Evolutionary conservation across 2,113 vertebrate genomes (phyloP).

Genomic region (Sardina pilchardus): DNA sequence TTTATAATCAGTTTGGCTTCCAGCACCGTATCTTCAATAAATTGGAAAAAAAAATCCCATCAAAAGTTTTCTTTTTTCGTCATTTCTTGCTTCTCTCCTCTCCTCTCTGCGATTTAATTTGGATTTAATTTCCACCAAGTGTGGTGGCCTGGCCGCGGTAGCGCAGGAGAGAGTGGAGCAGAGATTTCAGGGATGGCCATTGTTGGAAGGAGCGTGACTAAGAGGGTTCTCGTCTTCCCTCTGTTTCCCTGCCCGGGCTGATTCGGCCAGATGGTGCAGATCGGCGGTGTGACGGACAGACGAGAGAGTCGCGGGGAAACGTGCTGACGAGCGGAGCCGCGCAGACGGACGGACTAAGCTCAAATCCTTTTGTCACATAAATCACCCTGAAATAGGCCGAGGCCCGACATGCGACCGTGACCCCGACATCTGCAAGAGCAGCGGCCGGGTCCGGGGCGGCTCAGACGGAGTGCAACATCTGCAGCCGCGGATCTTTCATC

Average conservation of each 20-base stretch:
- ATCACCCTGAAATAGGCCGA: slow-evolving; percentile 46
- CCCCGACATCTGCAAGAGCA: slow-evolving; percentile 23
- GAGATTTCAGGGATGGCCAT: slow-evolving; percentile 2
- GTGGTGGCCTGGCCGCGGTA: background rate
- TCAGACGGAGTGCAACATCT: background rate
- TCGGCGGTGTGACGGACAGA: slow-evolving; percentile 39
- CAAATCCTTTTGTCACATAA: slow-evolving; percentile 44
- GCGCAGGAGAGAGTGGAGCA: background rate
- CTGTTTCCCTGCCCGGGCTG: slow-evolving; percentile 7
- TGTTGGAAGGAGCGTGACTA: slow-evolving; percentile 45
- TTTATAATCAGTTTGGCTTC: too few species aligned
- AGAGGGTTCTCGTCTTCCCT: slow-evolving; percentile 33
- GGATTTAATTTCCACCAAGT: background rate
- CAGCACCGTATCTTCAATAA: background rate
- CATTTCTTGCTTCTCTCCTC: background rate
- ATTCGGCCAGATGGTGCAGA: slow-evolving; percentile 35
- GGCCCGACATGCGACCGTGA: slow-evolving; percentile 30
- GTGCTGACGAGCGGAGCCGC: background rate
- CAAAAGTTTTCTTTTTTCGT: background rate
- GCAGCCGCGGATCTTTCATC: background rate
- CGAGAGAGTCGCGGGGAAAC: slow-evolving; percentile 16
- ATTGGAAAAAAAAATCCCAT: background rate
- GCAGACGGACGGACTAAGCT: background rate
- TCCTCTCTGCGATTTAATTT: background rate
- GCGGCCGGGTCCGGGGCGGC: too few species aligned